Evolutionary conservation across 2,113 vertebrate species (phyloP), one percentile per base, ranked within the genome.

Genomic region (Dasyurus viverrinus): DNA sequence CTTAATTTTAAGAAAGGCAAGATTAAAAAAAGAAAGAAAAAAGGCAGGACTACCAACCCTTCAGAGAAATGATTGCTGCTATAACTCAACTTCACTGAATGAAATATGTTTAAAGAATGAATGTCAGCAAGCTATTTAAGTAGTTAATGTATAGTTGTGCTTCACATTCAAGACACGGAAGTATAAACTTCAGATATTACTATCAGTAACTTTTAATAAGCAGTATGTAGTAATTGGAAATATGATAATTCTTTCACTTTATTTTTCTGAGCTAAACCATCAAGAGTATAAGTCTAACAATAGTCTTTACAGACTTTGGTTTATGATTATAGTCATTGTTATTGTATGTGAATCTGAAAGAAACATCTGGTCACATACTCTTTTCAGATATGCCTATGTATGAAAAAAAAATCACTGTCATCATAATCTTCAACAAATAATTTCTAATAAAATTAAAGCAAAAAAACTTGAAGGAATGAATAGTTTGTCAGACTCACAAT

Each of bases 391-490:
- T 55, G 91, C 90, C 53, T n/a, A 94, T 9, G 54, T 68, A 93
- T 19, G 94, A 7, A 2, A 94, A 95, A 94, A 9, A 89, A 48
- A 57, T 68, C 30, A 92, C 23, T 53, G 95, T 53, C 54, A 89
- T 25, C 52, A 54, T n/a, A 48, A 95, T 93, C 94, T 90, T 92
- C 89, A 93, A 95, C 11, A 89, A 94, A 26, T 4, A 8, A 57
- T 53, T 96, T 92, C 93, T 52, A 93, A 90, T 27, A 91, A 57
- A 46, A 53, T 23, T 11, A 96, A 93, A 93, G 46, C 50, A n/a
- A 96, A 47, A 93, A 95, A 94, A 94, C 47, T 48, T 55, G 55
- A 46, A 94, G 92, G 53, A 90, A 92, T 57, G 23, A 90, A 89
- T 27, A 30, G 84, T n/a, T 3, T 36, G 89, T 92, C 53, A 90